A percentile compares a stretch with the other conserved stretches of the same genome.
Conservation (phyloP, 2,797 vertebrate species). For the Crocodylus rhombifer region DNA sequence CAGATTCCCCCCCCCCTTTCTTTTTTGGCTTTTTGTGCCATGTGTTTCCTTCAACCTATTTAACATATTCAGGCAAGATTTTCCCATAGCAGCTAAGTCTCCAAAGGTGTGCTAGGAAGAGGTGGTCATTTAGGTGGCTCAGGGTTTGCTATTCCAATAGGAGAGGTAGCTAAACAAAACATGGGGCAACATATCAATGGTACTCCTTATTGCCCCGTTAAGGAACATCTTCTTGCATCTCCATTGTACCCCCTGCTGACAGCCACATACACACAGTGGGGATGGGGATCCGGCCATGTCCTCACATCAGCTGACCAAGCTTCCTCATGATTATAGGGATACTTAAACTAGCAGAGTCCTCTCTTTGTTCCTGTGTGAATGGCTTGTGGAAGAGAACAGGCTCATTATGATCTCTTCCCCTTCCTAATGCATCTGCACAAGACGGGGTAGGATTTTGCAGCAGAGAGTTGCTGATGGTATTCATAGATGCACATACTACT, state of each 20-base stretch:
- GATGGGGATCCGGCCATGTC: not conserved
- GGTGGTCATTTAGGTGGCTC: not conserved
- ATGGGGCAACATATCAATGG: not conserved
- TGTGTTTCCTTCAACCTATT: constrained; percentile 50
- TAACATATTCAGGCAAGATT: constrained; percentile 1
- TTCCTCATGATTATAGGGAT: constrained; percentile 16
- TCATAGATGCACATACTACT: not conserved
- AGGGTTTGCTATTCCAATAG: constrained; percentile 7
- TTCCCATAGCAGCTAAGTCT: not conserved
- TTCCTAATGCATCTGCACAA: accelerated
- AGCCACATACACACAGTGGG: not conserved
- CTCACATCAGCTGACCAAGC: not conserved
- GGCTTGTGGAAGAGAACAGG: constrained; percentile 7
- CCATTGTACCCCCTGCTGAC: not conserved
- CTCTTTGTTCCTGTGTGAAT: not conserved
- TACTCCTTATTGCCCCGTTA: not conserved
- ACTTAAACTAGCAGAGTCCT: not conserved
- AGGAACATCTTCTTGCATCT: not conserved
- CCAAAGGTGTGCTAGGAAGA: constrained; percentile 29
- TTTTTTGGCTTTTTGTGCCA: constrained; percentile 43
- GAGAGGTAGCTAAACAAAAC: not conserved
- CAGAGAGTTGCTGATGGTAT: not conserved
- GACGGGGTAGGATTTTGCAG: not conserved
- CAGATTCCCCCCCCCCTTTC: constrained; percentile 29
- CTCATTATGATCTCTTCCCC: not conserved